These are phyloP conservation scores for Oreochromis tanganicae DNA, from an alignment of 2,113 vertebrate genomes.

Conservation along the genomic window DNA sequence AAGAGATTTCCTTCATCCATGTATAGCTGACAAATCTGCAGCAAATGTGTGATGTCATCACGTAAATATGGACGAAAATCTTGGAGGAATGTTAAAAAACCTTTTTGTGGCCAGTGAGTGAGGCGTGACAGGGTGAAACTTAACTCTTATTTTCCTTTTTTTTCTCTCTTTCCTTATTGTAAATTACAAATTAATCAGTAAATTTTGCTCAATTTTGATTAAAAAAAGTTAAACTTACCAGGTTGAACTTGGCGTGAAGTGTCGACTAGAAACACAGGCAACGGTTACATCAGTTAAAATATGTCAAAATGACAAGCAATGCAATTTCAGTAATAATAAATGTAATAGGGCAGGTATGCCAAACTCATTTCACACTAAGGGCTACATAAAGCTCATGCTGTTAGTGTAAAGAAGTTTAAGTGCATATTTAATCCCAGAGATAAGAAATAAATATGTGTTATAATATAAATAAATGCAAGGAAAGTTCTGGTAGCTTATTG, in stretches of 20 bases:
- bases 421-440: not conserved
- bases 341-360: not conserved
- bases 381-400: not conserved
- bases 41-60: not conserved
- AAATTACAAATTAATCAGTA: not conserved
- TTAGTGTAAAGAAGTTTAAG: not conserved
- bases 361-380: not conserved
- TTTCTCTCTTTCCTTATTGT: not conserved
- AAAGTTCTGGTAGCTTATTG: not conserved
- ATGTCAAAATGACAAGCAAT: not conserved
- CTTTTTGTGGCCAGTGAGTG: not conserved
- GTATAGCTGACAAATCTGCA: not conserved
- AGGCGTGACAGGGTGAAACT: not conserved
- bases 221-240: not conserved
- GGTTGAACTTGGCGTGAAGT: constrained; percentile 16
- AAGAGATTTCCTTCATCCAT: not conserved
- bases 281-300: not conserved
- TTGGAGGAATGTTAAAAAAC: not conserved
- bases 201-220: not conserved
- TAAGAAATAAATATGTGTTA: not conserved
- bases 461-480: not conserved
- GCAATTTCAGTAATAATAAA: not conserved
- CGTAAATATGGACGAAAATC: not conserved
- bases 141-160: not conserved
- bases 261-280: constrained; percentile 27